Evolutionary conservation across 2,113 vertebrate species (phyloP), one percentile per base, ranked within the genome.

Genomic region (Argyrosomus japonicus): DNA sequence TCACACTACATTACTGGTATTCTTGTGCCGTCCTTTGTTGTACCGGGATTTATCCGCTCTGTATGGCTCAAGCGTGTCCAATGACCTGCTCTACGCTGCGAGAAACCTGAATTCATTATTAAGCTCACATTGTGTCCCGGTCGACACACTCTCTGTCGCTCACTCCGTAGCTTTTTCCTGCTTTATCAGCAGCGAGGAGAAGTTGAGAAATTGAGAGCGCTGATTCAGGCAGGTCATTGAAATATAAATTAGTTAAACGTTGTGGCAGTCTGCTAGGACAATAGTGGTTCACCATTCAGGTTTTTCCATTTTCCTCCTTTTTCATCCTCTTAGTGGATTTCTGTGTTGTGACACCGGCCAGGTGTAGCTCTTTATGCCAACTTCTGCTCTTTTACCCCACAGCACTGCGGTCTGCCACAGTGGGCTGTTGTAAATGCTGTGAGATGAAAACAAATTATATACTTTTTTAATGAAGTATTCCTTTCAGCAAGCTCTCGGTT

Each of bases 321-420:
- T 82, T 80, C 36, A 43, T 77, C 54, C 36, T 63, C 36, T 79
- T 63, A 83, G 73, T 84, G 74, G 82, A 84, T 88, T 85, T 68
- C 25, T 62, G 78, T 86, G 50, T 56, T 57, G 3, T 85, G 74
- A 76, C 62, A 78, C 40, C 50, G 53, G 75, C 88, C 77, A 89
- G 87, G 71, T 84, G 70, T 69, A 75, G 58, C 53, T 84, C 65
- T 85, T 91, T 78, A 67, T 62, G 62, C 68, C 71, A 84, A n/a
- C 21, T 60, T 65, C 21, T 68, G 12, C n/a, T 58, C 40, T 60
- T 65, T 75, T 29, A 10, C 47, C 8, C 8, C 23, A 12, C 54
- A 58, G 56, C 12, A 12, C 9, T 25, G 51, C n/a, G 25, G 10
- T 75, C 64, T 70, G 36, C 51, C 74, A 64, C 36, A 17, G n/a